Evolutionary conservation across 2,888 invertebrate species (phyloP).

Genomic region (Quadriops clusia): DNA sequence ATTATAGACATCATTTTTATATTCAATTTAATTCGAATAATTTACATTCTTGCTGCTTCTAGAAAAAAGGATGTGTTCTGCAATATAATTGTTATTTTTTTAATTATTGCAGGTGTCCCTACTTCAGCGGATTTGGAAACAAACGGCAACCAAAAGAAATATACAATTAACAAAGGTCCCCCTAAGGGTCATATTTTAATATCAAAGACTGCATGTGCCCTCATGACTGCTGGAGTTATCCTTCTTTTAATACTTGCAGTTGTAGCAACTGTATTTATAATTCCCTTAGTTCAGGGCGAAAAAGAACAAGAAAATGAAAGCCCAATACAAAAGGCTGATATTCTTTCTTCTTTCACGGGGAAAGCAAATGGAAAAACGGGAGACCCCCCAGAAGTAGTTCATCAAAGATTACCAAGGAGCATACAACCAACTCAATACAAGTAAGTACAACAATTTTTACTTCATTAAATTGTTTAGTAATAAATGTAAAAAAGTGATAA

Average conservation of each 20-base stretch:
- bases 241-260: constrained; percentile 30
- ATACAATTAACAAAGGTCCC: constrained; percentile 29
- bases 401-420: constrained; percentile 27
- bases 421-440: constrained; percentile 29
- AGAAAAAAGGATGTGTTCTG: not conserved
- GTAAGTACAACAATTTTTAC: constrained; percentile 19
- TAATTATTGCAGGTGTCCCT: constrained; percentile 30
- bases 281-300: constrained; percentile 25
- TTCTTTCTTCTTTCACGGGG: constrained; percentile 6
- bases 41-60: too few species aligned
- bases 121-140: constrained; percentile 32
- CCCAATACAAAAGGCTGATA: too few species aligned
- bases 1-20: too few species aligned
- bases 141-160: constrained; percentile 32
- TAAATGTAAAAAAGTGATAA: too few species aligned
- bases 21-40: too few species aligned
- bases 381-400: constrained; percentile 12
- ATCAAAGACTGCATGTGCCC: constrained; percentile 29
- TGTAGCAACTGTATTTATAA: constrained; percentile 31
- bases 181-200: constrained; percentile 25
- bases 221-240: constrained; percentile 31
- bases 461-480: too few species aligned
- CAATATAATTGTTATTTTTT: not conserved
- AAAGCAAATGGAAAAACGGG: constrained; percentile 6
- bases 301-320: constrained; percentile 11